Base-by-base conservation (phyloP, 2,888 invertebrate genomes). In the Cotesia congregata region DNA sequence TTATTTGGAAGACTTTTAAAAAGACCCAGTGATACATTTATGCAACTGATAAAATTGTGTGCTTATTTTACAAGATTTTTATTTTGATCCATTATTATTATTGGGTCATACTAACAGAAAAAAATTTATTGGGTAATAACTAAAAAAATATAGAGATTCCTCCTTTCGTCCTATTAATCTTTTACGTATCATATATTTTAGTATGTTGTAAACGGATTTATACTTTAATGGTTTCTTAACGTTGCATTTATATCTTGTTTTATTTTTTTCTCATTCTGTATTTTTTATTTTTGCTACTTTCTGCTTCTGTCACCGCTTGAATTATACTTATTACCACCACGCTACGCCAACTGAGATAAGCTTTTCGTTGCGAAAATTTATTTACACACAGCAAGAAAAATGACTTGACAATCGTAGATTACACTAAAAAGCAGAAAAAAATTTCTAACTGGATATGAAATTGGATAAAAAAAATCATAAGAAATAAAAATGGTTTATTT, bases 171-270 rank as follows among this genome's bases (percentile, higher is more conserved):
- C 6, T 6, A 50, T 50, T 50, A 6, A 50, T 50, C 9, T 50
- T 50, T 50, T 9, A 50, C 6, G 50, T 50, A 50, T 50, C 6
- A 50, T 50, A 7, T 7, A 50, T 50, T 50, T 50, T 6, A 50
- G 50, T 6, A 6, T 50, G 50, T 50, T 50, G 50, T 9, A 9
- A 50, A 50, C 50, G 30, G 30, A 30, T 30, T 30, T 30, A 30
- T 30, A 50, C 80, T 82, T 83, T 85, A 85, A 85, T 85, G 84
- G 84, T 82, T 83, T 84, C 83, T 84, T 83, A 85, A 85, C 84
- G 83, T 80, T 80, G 83, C 75, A 78, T 50, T 65, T 15, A 64
- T 75, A 75, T 78, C 80, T 77, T 77, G 78, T 64, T 39, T 64
- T 30, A 30, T 30, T 30, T 79, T 75, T 78, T 72, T 73, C 80